Base-by-base conservation (phyloP, 2,797 vertebrate genomes). In the Pangasius sanitwongsei region DNA sequence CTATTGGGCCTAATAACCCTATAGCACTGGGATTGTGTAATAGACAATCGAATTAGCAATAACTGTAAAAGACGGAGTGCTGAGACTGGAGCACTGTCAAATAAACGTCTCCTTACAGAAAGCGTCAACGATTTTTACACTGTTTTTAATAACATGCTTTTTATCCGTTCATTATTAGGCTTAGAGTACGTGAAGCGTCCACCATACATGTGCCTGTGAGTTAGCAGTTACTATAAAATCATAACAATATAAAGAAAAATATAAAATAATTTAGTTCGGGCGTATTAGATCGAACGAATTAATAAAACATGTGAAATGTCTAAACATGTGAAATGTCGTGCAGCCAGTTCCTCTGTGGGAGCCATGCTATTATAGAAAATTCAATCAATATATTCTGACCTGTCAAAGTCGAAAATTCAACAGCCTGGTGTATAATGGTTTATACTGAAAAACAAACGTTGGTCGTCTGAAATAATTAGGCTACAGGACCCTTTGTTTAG, bases 21-120 rank as follows among this genome's bases (percentile, higher is more conserved):
- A 28, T 28, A 83, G 8, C 2, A 9, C 18, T 5, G 4, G 15
- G 1, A 34, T 11, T 57, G 50, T 55, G 77, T 34, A 31, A 61
- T 2, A 37, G 11, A 61, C 18, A 37, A 25, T 41, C 2, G 18
- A 82, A 13, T 25, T 37, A 28, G 6, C 20, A 16, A 44, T 16
- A 28, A 41, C 28, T 28, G 4, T n/a, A 65, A 65, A 81, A 5
- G 8, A 59, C 0, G n/a, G 8, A 20, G 53, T 81, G 16, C 50
- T 41, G 20, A 34, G 3, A n/a, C 74, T 74, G 70, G 9, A 3
- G 28, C 28, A 55, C 28, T 20, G 55, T 63, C 13, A 28, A 83
- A 83, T 63, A 83, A 83, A 83, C 81, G 57, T 83, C 41, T 83
- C 81, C 81, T 83, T 83, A 28, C 34, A 28, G 11, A 3, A n/a